These are phyloP conservation scores for Narcine bancroftii DNA, from an alignment of 2,113 vertebrate species.

Conservation along the genomic window DNA sequence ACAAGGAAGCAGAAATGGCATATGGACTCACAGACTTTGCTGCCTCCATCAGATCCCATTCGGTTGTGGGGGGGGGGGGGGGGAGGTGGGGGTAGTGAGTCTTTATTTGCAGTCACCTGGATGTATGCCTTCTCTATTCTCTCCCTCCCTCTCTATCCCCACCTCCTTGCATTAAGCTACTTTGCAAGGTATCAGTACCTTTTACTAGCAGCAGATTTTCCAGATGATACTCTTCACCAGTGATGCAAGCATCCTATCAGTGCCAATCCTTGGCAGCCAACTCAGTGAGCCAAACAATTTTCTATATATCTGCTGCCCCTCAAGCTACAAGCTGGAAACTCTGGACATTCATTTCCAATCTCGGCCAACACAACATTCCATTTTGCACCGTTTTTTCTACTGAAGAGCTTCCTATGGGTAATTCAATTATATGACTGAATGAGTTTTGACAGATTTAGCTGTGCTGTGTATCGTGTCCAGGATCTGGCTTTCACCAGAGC, in stretches of 20 bases:
- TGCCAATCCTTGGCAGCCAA: not conserved
- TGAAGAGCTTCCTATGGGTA: not conserved
- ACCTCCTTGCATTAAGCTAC: not conserved
- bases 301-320: not conserved
- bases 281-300: not conserved
- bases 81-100: too few relatives aligned
- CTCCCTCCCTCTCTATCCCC: too few relatives aligned
- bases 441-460: constrained; percentile 7
- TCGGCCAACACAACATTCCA: not conserved
- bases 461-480: not conserved
- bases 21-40: too few relatives aligned
- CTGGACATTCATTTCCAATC: constrained; percentile 20
- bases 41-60: not conserved
- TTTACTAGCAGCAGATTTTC: not conserved
- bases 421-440: not conserved
- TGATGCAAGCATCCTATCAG: not conserved
- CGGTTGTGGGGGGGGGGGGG: too few relatives aligned
- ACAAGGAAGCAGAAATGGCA: too few relatives aligned
- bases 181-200: not conserved
- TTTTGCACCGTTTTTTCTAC: not conserved
- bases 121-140: too few relatives aligned
- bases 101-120: too few relatives aligned
- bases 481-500: not conserved
- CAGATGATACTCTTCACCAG: not conserved
- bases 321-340: not conserved